Base-by-base conservation (phyloP, 1,140 invertebrate species). In the Zaprionus kolodkinae region DNA sequence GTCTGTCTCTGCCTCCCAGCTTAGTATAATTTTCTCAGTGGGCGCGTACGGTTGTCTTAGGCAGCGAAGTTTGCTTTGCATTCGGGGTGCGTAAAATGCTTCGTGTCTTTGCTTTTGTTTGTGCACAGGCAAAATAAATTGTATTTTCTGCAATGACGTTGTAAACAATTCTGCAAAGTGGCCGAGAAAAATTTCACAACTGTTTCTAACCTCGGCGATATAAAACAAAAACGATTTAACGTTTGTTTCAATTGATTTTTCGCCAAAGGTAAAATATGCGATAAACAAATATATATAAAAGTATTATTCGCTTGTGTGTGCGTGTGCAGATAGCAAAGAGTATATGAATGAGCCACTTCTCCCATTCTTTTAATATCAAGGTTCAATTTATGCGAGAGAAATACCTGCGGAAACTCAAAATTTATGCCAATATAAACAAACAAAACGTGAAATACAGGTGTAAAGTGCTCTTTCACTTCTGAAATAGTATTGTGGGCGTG, bases 381-480 rank as follows among this genome's bases (percentile, higher is more conserved):
- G 55, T 40, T 6, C 63, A 48, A 38, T 50, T 55, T 45, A 15
- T 45, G 40, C 40, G n/a, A 2, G 7, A 35, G 5, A 60, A 45
- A 76, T 40, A 57, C 38, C 63, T 75, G 70, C 43, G 78, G 50
- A 66, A 81, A 48, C 59, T 68, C 57, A 52, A 21, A 83, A 75
- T 71, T 61, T 63, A 81, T 82, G 68, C 63, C 61, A 73, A 76
- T 48, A 69, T 86, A 86, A 86, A 86, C 79, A 86, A 83, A 68
- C 45, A 66, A 48, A 80, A 13, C 64, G 27, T 17, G 25, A 52
- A 64, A 71, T 40, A 71, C 33, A 50, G 54, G 11, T 71, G 61
- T 56, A 35, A 56, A 45, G 11, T 65, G 36, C 45, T 50, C 10
- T 50, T 25, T 15, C 6, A 15, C 6, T 45, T 45, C 40, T 15